Conservation (phyloP, 2,888 invertebrate species). For the Thecophora atra region DNA sequence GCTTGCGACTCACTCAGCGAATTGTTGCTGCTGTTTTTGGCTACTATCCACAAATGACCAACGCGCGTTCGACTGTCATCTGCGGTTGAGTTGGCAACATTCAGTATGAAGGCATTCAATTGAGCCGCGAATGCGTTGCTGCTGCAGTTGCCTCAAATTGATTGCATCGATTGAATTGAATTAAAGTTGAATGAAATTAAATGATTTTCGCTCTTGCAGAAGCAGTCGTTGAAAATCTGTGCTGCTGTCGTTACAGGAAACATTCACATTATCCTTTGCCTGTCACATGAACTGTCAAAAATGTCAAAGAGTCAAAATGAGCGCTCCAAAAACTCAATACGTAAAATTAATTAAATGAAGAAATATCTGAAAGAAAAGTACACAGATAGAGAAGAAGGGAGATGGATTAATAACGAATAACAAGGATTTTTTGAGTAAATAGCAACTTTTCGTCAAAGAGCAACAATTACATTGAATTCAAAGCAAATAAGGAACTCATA, state of each 20-base stretch:
- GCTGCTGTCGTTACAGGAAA: neutral
- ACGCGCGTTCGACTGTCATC: slow-evolving; percentile 27
- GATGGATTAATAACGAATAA: too few species aligned
- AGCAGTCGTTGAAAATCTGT: slow-evolving; percentile 28
- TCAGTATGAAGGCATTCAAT: neutral
- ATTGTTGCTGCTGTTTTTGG: neutral
- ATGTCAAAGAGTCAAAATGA: slow-evolving; percentile 16
- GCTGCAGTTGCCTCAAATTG: slow-evolving; percentile 26
- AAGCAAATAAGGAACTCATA: too few species aligned
- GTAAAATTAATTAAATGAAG: neutral
- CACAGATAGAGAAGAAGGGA: too few species aligned
- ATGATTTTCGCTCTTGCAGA: neutral
- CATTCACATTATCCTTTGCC: slow-evolving; percentile 19
- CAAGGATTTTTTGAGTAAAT: too few species aligned
- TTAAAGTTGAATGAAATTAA: slow-evolving; percentile 26
- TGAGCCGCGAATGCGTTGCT: neutral
- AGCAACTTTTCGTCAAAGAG: too few species aligned
- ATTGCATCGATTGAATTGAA: slow-evolving; percentile 34
- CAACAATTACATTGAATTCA: too few species aligned
- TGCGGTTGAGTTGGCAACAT: slow-evolving; percentile 26
- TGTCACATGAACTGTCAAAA: slow-evolving; percentile 36
- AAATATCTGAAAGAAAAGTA: too few species aligned
- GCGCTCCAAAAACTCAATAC: neutral
- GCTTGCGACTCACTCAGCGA: too few species aligned
- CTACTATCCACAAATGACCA: slow-evolving; percentile 19